A percentile compares a stretch with the other conserved stretches of the same genome.
These are phyloP conservation scores for Drosophila barbarae DNA, from an alignment of 2,888 invertebrate genomes.

Conservation along the genomic window DNA sequence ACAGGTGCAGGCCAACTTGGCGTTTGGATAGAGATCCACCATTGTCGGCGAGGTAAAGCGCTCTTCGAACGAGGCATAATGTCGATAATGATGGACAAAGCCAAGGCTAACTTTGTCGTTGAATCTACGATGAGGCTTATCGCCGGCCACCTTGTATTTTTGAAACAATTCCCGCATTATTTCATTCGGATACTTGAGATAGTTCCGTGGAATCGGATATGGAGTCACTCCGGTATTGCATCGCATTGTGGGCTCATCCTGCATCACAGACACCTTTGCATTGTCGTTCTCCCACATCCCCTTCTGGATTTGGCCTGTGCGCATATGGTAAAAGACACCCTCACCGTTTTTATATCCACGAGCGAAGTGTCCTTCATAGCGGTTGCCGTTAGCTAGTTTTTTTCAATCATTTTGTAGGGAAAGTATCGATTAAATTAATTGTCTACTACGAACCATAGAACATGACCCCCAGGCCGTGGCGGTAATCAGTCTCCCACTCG, in stretches of 20 bases:
- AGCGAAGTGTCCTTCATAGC: conserved; percentile 77
- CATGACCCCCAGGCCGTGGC: conserved; percentile 75
- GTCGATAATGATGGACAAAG: conserved; percentile 56
- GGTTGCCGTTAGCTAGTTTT: conserved; percentile 75
- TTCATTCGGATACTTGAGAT: conserved; percentile 68
- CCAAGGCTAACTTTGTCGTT: conserved; percentile 64
- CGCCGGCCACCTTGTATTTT: conserved; percentile 54
- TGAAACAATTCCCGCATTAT: conserved; percentile 70
- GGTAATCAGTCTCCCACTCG: conserved; percentile 74
- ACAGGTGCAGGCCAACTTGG: conserved; percentile 55
- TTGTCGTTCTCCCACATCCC: conserved; percentile 77
- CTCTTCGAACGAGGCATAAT: conserved; percentile 63
- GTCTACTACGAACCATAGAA: conserved; percentile 67
- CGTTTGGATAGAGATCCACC: conserved; percentile 49
- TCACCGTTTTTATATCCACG: conserved; percentile 78
- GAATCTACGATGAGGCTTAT: conserved; percentile 60
- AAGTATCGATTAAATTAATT: not conserved
- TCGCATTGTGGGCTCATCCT: conserved; percentile 70
- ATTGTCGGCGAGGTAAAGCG: conserved; percentile 39
- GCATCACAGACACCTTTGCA: conserved; percentile 73
- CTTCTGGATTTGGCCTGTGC: conserved; percentile 78
- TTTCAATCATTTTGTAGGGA: not conserved
- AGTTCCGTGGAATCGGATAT: conserved; percentile 67
- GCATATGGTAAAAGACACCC: conserved; percentile 76
- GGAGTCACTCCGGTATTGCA: conserved; percentile 60